Evolutionary conservation across 2,888 invertebrate genomes (phyloP).

Genomic region (Teinopalpus imperialis): DNA sequence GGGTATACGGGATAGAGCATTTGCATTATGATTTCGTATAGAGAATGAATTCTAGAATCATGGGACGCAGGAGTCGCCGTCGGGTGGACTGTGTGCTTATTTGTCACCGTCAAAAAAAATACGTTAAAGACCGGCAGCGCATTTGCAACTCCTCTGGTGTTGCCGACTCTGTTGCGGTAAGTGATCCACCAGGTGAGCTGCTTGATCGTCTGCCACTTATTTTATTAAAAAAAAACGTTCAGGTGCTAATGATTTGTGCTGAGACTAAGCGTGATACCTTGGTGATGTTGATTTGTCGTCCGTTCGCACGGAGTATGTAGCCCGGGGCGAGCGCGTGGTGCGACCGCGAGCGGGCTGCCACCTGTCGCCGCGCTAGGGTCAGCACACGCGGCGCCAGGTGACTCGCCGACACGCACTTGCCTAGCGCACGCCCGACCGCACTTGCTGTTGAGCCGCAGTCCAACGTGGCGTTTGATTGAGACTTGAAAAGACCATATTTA

Average conservation of each 20-base stretch:
- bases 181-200: too few species aligned
- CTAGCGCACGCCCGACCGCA: constrained; percentile 40
- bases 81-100: too few species aligned
- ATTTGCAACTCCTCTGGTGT: too few species aligned
- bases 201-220: too few species aligned
- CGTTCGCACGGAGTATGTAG: constrained; percentile 61
- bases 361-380: constrained; percentile 31
- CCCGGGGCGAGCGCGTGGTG: constrained; percentile 56
- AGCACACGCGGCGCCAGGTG: constrained; percentile 48
- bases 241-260: neutral
- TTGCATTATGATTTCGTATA: too few species aligned
- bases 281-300: constrained; percentile 61
- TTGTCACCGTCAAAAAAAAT: too few species aligned
- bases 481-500: constrained; percentile 47
- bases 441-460: constrained; percentile 17
- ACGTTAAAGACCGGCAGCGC: too few species aligned
- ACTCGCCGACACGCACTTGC: constrained; percentile 74
- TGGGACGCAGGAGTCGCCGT: too few species aligned
- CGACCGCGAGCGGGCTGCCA: constrained; percentile 39
- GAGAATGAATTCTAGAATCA: too few species aligned
- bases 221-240: too few species aligned
- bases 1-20: too few species aligned
- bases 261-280: constrained; percentile 51
- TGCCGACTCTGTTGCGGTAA: too few species aligned
- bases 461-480: constrained; percentile 44